A percentile compares a stretch with the other conserved stretches of the same genome.
Conservation (phyloP, 2,888 invertebrate genomes). For the Urechis unicinctus region DNA sequence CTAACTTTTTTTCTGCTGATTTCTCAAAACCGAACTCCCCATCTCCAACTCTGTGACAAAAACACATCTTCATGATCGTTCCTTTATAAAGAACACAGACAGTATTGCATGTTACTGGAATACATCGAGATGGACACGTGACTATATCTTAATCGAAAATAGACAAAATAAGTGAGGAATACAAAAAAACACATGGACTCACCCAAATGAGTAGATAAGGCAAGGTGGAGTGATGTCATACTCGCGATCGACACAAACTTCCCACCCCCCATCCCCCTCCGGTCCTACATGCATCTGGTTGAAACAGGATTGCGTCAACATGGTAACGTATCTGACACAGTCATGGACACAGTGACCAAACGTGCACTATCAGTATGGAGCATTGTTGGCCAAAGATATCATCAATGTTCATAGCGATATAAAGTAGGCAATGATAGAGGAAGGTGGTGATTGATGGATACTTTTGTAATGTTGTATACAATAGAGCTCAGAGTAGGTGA, state of each 20-base stretch:
- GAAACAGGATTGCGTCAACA: conserved; percentile 12
- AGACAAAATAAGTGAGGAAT: neutral
- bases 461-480: too few species aligned
- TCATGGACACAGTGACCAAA: too few species aligned
- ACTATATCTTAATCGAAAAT: neutral
- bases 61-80: neutral
- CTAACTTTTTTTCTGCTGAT: conserved; percentile 18
- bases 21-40: conserved; percentile 42
- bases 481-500: too few species aligned
- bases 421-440: too few species aligned
- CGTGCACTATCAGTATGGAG: too few species aligned
- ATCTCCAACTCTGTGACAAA: neutral
- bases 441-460: too few species aligned
- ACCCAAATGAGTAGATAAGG: conserved; percentile 43
- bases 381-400: too few species aligned
- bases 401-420: too few species aligned
- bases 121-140: too few species aligned
- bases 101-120: too few species aligned
- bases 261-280: conserved; percentile 45
- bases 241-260: conserved; percentile 40
- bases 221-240: conserved; percentile 34
- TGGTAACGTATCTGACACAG: conserved; percentile 13
- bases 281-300: conserved; percentile 29
- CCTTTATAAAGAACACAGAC: neutral
- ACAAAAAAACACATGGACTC: conserved; percentile 6